Conservation (phyloP, 2,797 vertebrate species). For the Hafferia zeledoni region DNA sequence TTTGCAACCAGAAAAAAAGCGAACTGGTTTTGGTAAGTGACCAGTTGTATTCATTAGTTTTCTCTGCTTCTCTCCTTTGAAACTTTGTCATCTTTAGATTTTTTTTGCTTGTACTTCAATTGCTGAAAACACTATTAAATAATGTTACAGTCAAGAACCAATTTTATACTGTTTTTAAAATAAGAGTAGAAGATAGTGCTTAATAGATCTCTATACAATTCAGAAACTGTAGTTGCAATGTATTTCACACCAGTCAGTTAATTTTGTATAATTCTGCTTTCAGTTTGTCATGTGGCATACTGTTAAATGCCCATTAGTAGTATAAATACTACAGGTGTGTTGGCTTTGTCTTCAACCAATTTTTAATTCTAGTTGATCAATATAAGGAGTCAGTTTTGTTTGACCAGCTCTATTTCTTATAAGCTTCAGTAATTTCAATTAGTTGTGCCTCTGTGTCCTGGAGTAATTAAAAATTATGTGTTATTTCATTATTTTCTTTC, state of each 20-base stretch:
- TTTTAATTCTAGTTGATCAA: background rate
- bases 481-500: background rate
- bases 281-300: background rate
- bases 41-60: background rate
- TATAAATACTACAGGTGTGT: background rate
- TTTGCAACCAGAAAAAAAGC: background rate
- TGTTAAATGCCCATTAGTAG: background rate
- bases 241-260: background rate
- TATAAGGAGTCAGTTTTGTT: background rate
- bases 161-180: background rate
- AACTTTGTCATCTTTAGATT: background rate
- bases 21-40: background rate
- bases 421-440: background rate
- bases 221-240: background rate
- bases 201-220: background rate
- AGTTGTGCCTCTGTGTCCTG: background rate
- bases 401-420: background rate
- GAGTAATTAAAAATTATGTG: background rate
- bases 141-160: background rate
- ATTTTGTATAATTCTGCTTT: background rate
- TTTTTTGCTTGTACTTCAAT: background rate
- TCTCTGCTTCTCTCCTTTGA: background rate
- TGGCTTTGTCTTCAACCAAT: background rate
- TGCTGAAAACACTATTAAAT: background rate
- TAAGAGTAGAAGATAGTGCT: background rate